Evolutionary conservation across 2,113 vertebrate species (phyloP).

Genomic region (Strix uralensis): DNA sequence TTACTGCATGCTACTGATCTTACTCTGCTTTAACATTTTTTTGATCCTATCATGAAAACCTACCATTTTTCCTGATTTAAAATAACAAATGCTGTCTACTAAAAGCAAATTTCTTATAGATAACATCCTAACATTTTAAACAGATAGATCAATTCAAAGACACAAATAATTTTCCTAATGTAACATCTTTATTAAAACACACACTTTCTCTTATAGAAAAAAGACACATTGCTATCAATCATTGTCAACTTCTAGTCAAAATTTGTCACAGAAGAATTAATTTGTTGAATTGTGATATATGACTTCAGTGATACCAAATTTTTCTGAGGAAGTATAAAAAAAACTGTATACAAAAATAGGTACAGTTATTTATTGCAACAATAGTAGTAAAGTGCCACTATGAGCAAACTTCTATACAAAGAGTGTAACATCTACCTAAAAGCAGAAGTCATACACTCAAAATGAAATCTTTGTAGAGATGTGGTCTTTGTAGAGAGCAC

Average conservation of each 20-base stretch:
- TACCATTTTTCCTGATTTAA: background rate
- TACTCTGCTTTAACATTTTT: background rate
- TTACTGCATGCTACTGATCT: background rate
- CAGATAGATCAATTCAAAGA: background rate
- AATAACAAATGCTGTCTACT: background rate
- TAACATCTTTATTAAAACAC: background rate
- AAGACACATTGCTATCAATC: background rate
- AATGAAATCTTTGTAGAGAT: background rate
- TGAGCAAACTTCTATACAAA: background rate
- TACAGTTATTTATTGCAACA: background rate
- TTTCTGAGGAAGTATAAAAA: background rate
- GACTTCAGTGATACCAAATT: fast-evolving
- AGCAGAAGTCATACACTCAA: background rate
- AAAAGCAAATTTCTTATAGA: background rate
- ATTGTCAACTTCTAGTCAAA: background rate
- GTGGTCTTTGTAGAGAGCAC: background rate
- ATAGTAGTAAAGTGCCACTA: fast-evolving
- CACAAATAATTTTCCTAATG: background rate
- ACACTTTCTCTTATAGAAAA: background rate
- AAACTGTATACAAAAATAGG: background rate
- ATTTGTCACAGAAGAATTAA: background rate
- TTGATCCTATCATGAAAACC: background rate
- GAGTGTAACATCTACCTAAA: background rate
- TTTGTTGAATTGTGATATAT: background rate
- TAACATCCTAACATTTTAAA: background rate